These are phyloP conservation scores for Drosophila antonietae DNA, from an alignment of 2,888 invertebrate genomes.

Conservation along the genomic window DNA sequence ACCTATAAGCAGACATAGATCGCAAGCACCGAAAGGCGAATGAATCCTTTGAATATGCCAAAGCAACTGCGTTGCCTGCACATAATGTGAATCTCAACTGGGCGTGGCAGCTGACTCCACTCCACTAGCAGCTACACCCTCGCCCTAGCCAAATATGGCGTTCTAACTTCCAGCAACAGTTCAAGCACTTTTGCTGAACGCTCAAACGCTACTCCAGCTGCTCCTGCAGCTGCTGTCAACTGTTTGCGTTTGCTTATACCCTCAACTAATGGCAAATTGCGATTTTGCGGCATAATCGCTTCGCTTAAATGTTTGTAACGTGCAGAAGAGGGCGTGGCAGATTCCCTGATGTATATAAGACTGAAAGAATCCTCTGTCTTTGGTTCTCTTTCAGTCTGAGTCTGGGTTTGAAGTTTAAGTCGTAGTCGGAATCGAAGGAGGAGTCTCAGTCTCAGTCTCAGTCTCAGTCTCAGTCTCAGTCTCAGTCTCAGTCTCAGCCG, in stretches of 20 bases:
- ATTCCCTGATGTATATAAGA: neutral
- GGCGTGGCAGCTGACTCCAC: slow-evolving; percentile 25
- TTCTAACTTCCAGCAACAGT: slow-evolving; percentile 36
- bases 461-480: no score
- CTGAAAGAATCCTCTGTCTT: neutral
- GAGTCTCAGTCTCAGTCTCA: no score
- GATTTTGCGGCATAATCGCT: neutral
- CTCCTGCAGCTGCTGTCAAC: slow-evolving; percentile 44
- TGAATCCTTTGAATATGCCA: slow-evolving; percentile 43
- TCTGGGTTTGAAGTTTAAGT: no score
- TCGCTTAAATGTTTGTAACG: neutral
- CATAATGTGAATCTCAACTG: slow-evolving; percentile 43
- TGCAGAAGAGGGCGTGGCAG: neutral
- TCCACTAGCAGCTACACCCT: neutral
- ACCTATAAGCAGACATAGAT: slow-evolving; percentile 29
- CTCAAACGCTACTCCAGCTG: slow-evolving; percentile 5
- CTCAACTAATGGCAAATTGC: slow-evolving; percentile 4
- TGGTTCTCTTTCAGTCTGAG: neutral
- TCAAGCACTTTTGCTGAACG: slow-evolving; percentile 21
- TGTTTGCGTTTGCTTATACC: slow-evolving; percentile 30
- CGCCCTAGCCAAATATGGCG: slow-evolving; percentile 6
- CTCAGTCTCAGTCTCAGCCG: neutral
- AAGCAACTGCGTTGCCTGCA: slow-evolving; percentile 39
- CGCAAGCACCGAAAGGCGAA: slow-evolving; percentile 19
- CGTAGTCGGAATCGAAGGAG: no score